Percentiles rank a stretch among this genome's conserved stretches.
Evolutionary conservation across 2,113 vertebrate species (phyloP).

Genomic region (Copsychus sechellarum): DNA sequence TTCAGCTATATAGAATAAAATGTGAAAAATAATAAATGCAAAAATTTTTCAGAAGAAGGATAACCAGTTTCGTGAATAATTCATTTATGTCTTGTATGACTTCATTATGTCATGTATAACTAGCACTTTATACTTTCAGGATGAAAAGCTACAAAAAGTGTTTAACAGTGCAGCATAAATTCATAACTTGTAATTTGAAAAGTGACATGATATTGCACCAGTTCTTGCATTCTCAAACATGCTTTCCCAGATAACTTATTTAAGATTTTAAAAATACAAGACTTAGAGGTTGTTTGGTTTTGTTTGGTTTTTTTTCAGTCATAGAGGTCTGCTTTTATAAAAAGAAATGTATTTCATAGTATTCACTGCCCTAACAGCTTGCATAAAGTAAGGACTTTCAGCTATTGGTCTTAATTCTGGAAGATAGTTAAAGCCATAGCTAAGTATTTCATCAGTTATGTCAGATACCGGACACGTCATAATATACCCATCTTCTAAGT

Average conservation of each 20-base stretch:
- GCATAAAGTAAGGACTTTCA: background rate
- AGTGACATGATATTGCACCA: slow-evolving; percentile 23
- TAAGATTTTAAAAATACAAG: background rate
- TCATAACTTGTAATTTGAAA: slow-evolving; percentile 44
- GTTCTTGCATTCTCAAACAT: background rate
- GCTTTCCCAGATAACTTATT: background rate
- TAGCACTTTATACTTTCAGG: slow-evolving; percentile 48
- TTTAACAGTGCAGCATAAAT: slow-evolving; percentile 56
- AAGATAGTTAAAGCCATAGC: background rate
- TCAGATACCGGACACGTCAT: background rate
- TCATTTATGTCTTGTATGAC: slow-evolving; percentile 52
- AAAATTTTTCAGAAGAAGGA: slow-evolving; percentile 14
- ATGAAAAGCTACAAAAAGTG: slow-evolving; percentile 45
- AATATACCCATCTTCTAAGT: background rate
- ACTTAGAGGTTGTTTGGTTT: background rate
- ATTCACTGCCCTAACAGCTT: background rate
- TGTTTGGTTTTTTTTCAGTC: background rate
- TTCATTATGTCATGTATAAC: slow-evolving; percentile 65
- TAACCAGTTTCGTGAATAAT: slow-evolving; percentile 37
- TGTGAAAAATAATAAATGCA: background rate
- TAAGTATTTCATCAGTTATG: background rate
- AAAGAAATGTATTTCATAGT: background rate
- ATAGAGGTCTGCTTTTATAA: background rate
- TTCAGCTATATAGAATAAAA: background rate
- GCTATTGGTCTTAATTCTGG: background rate